A percentile compares a stretch with the other conserved stretches of the same genome.
phyloP scores from a whole-genome alignment of 2,797 vertebrate species.

The Enoplosus armatus region DNA sequence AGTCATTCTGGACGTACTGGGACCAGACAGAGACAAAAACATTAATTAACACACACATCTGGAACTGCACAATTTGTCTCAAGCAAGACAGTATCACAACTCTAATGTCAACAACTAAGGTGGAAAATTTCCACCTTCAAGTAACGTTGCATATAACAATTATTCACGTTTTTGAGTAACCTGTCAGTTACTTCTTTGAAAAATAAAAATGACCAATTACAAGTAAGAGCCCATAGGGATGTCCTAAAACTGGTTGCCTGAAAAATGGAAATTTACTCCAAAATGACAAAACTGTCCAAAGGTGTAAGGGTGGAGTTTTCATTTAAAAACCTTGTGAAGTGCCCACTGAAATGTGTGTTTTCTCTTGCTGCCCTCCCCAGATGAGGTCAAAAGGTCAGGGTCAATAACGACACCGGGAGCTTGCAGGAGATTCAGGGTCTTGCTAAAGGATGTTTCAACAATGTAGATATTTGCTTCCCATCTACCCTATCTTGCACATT shows the following conservation, averaged over 20 bases:
- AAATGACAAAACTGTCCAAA: background rate
- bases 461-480: background rate
- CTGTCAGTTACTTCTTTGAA: background rate
- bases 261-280: background rate
- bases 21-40: background rate
- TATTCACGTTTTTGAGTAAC: background rate
- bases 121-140: background rate
- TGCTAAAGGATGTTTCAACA: background rate
- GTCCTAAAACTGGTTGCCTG: background rate
- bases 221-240: background rate
- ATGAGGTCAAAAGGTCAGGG: slow-evolving; percentile 4
- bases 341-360: background rate
- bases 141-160: too few species aligned
- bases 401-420: background rate
- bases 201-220: too few species aligned
- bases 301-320: background rate
- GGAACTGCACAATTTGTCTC: background rate
- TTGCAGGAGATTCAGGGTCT: background rate
- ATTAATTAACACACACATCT: background rate
- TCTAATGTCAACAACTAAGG: background rate
- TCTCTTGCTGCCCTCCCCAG: background rate
- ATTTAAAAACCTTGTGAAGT: background rate
- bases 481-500: background rate
- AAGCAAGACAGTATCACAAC: background rate
- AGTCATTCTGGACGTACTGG: slow-evolving; percentile 96